These are phyloP conservation scores for Parapsyche elsis DNA, from an alignment of 1,140 invertebrate genomes.

Conservation along the genomic window DNA sequence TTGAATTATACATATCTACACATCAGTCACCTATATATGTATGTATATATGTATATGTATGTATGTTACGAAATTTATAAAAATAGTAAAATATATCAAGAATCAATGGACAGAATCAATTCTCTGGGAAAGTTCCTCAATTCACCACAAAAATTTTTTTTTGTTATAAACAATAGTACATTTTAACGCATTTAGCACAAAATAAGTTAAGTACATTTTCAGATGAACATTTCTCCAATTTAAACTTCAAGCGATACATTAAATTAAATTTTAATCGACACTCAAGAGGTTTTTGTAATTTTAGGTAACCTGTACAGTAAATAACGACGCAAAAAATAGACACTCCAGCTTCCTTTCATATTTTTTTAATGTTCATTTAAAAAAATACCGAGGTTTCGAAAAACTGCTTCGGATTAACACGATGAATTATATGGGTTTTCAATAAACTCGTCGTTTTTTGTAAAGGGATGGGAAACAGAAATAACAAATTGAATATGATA, in stretches of 20 bases:
- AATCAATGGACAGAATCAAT: conserved; percentile 49
- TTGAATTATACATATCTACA: conserved; percentile 33
- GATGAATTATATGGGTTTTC: too few relatives aligned
- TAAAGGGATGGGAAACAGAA: too few relatives aligned
- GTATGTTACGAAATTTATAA: conserved; percentile 43
- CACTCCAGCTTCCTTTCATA: too few relatives aligned
- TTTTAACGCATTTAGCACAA: not conserved
- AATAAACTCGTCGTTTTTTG: too few relatives aligned
- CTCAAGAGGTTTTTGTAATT: too few relatives aligned
- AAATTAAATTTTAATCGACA: not conserved
- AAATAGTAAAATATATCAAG: conserved; percentile 49
- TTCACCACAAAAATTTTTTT: not conserved
- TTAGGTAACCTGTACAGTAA: too few relatives aligned
- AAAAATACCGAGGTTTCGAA: too few relatives aligned
- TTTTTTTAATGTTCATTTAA: too few relatives aligned
- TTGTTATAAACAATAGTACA: not conserved
- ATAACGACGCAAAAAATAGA: too few relatives aligned
- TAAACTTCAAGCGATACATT: not conserved
- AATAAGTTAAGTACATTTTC: conserved; percentile 17
- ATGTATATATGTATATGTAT: conserved; percentile 14
- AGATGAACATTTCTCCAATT: not conserved
- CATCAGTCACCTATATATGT: conserved; percentile 37
- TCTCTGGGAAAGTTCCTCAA: conserved; percentile 22
- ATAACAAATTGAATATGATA: too few relatives aligned
- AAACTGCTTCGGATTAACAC: too few relatives aligned